phyloP scores from a whole-genome alignment of 30 jellyfish, hydroid and myxozoan species.

The Chrysaora quinquecirrha region DNA sequence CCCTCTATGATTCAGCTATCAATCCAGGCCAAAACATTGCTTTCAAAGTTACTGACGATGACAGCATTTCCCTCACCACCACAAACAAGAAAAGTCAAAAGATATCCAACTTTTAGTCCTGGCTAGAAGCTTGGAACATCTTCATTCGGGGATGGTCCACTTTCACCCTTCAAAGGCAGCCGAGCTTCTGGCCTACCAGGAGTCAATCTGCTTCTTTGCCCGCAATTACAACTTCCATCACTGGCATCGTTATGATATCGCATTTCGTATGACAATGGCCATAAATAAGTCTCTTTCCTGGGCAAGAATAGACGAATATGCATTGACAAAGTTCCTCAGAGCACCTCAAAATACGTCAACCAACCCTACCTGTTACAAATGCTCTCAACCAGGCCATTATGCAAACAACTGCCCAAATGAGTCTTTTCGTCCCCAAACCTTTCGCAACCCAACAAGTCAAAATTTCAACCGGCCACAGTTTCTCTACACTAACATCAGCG shows the following conservation, averaged over 20 bases:
- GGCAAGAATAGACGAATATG: neutral
- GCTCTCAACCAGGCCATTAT: neutral
- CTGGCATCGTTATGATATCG: neutral
- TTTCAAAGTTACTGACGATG: neutral
- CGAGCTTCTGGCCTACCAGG: neutral
- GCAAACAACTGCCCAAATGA: neutral
- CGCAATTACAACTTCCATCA: neutral
- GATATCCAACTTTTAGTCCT: neutral
- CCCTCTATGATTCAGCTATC: neutral
- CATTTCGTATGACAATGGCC: neutral
- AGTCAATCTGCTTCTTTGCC: neutral
- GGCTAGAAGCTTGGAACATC: neutral
- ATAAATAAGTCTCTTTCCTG: neutral
- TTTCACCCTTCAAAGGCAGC: neutral
- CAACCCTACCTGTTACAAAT: neutral
- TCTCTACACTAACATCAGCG: neutral
- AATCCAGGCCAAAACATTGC: neutral
- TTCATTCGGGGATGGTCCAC: neutral
- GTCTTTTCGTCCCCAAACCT: neutral
- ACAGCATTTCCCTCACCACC: neutral
- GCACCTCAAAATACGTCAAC: neutral
- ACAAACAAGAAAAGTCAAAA: neutral
- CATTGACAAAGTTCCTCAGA: neutral
- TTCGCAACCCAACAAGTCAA: neutral
- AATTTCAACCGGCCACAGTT: neutral